These are phyloP conservation scores for Argyresthia goedartella DNA, from an alignment of 2,888 invertebrate species.

Conservation along the genomic window DNA sequence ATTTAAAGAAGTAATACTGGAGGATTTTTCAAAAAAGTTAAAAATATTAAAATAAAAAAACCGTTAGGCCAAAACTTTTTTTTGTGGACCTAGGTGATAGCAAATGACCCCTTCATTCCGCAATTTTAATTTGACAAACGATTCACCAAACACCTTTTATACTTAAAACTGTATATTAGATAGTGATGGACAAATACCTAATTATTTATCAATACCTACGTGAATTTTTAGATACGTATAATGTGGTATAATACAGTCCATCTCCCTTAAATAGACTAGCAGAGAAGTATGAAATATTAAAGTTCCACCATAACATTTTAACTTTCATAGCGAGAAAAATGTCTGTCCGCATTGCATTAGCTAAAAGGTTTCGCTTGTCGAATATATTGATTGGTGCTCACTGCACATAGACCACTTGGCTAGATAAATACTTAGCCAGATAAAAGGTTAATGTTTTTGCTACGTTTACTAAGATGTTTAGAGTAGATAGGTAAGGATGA, in stretches of 20 bases:
- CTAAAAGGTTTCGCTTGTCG: slow-evolving; percentile 51
- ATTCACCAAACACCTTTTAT: too few species aligned
- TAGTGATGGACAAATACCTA: too few species aligned
- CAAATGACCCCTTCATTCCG: too few species aligned
- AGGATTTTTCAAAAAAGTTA: too few species aligned
- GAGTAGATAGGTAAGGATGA: not conserved
- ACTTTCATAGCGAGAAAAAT: slow-evolving; percentile 5
- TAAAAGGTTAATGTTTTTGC: slow-evolving; percentile 10
- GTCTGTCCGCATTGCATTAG: slow-evolving; percentile 7
- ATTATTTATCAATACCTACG: too few species aligned
- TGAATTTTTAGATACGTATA: too few species aligned
- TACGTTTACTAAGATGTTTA: not conserved
- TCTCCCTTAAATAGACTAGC: not conserved
- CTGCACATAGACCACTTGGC: not conserved
- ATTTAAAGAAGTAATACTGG: too few species aligned
- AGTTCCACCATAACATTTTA: slow-evolving; percentile 4
- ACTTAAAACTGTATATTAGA: too few species aligned
- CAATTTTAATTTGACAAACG: too few species aligned
- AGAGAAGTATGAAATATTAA: not conserved
- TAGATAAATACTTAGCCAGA: not conserved
- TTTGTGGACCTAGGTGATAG: too few species aligned
- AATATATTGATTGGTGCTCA: slow-evolving; percentile 33
- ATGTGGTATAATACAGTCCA: not conserved
- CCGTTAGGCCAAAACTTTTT: too few species aligned
- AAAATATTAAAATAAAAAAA: too few species aligned